Conservation (phyloP, 2,113 vertebrate genomes). For the Passer montanus region DNA sequence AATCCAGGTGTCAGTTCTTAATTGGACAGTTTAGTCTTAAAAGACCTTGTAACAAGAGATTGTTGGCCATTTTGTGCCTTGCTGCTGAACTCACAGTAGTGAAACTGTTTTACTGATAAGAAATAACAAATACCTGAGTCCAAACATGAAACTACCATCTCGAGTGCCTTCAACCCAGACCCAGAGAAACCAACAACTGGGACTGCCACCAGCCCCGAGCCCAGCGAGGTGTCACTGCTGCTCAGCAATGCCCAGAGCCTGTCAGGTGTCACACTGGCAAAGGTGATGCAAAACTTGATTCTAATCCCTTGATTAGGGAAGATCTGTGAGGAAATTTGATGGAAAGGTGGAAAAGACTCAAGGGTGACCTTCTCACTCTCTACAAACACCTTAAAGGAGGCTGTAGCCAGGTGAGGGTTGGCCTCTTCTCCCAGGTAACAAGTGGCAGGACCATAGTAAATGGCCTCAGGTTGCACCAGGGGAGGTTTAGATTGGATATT, state of each 20-base stretch:
- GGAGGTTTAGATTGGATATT: neutral
- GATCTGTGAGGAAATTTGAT: neutral
- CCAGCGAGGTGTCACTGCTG: accelerated
- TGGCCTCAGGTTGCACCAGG: neutral
- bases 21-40: too few species aligned
- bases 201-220: neutral
- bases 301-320: neutral
- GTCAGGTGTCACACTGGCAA: neutral
- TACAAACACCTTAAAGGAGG: neutral
- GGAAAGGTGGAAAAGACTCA: neutral
- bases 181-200: too few species aligned
- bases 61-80: too few species aligned
- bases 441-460: neutral
- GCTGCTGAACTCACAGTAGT: too few species aligned
- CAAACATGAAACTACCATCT: too few species aligned
- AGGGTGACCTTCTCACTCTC: neutral
- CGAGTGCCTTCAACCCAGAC: too few species aligned
- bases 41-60: too few species aligned
- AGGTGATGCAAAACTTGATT: neutral
- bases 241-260: neutral
- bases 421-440: neutral
- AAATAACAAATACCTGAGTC: too few species aligned
- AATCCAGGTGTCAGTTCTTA: too few species aligned
- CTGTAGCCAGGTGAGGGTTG: neutral
- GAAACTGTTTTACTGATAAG: too few species aligned